phyloP scores from a whole-genome alignment of 1,140 invertebrate genomes.

The Sitophilus oryzae region DNA sequence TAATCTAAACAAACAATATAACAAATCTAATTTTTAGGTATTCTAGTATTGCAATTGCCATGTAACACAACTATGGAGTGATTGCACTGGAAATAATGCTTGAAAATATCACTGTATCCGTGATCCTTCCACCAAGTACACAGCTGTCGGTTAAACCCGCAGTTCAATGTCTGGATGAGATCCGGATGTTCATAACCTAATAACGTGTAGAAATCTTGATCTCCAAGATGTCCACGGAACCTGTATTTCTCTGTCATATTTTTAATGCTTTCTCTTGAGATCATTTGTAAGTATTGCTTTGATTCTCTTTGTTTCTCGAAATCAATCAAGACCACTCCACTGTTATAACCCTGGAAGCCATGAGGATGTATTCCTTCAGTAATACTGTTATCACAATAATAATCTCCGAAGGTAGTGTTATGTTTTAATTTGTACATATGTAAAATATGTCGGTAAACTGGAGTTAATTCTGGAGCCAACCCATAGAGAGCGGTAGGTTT shows the following conservation, averaged over 20 bases:
- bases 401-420: slow-evolving; percentile 41
- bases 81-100: slow-evolving; percentile 67
- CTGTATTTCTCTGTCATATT: slow-evolving; percentile 63
- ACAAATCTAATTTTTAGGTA: slow-evolving; percentile 57
- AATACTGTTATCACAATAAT: slow-evolving; percentile 30
- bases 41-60: slow-evolving; percentile 78
- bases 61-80: slow-evolving; percentile 71
- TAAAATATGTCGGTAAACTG: slow-evolving; percentile 75
- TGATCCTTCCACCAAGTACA: slow-evolving; percentile 80
- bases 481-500: slow-evolving; percentile 61
- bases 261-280: slow-evolving; percentile 52
- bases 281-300: slow-evolving; percentile 34
- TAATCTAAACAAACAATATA: too few species aligned
- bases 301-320: slow-evolving; percentile 65
- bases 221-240: slow-evolving; percentile 73
- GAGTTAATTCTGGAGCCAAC: slow-evolving; percentile 69
- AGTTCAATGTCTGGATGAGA: slow-evolving; percentile 70
- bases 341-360: slow-evolving; percentile 75
- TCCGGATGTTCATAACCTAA: slow-evolving; percentile 63
- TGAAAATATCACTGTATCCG: slow-evolving; percentile 71
- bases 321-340: slow-evolving; percentile 71
- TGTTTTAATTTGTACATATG: slow-evolving; percentile 52
- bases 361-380: slow-evolving; percentile 39
- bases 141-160: slow-evolving; percentile 78
- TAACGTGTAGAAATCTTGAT: slow-evolving; percentile 84